Base-by-base conservation (phyloP, 2,888 invertebrate genomes). In the Tortricodes alternella region DNA sequence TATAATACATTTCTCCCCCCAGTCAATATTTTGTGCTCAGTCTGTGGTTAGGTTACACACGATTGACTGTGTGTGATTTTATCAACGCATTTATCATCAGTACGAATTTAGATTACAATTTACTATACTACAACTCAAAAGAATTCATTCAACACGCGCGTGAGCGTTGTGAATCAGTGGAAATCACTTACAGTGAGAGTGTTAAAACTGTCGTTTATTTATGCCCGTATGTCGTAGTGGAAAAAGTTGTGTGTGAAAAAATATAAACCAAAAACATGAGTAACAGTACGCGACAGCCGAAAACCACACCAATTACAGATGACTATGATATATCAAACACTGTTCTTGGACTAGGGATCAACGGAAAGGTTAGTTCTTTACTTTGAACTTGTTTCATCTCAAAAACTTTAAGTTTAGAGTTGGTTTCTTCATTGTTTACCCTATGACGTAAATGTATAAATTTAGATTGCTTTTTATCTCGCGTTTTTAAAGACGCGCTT, bases 341-440 rank as follows among this genome's bases (percentile, higher is more conserved):
- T 61, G 98, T 99, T 37, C 93, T 99, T 60, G 99, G 99, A 38
- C 93, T 99, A 61, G 99, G 99, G 8, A 99, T 99, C 67, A 99
- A 99, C 88, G 99, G 99, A 62, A 99, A 99, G 93, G 91, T 91
- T 67, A 71, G 81, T 71, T 62, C 61, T 59, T 53, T 43, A 41
- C 34, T 50, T 38, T 18, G n/a, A 15, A 21, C 5, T 4, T 7
- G 11, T 39, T 24, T 49, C 24, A 58, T 50, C 18, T 46, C 16
- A 6, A 13, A 44, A 57, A 59, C 32, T 9, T 15, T 39, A 41
- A 44, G 43, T 34, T 49, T 7, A 34, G 39, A 24, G 46, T 43
- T 44, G 27, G 29, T 34, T 48, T 48, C 53, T 51, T 35, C 60
- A 62, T 70, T 67, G 73, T 75, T 74, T 76, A 73, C 71, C 77